phyloP scores from a whole-genome alignment of 2,888 invertebrate genomes.

The Hymenopus coronatus region DNA sequence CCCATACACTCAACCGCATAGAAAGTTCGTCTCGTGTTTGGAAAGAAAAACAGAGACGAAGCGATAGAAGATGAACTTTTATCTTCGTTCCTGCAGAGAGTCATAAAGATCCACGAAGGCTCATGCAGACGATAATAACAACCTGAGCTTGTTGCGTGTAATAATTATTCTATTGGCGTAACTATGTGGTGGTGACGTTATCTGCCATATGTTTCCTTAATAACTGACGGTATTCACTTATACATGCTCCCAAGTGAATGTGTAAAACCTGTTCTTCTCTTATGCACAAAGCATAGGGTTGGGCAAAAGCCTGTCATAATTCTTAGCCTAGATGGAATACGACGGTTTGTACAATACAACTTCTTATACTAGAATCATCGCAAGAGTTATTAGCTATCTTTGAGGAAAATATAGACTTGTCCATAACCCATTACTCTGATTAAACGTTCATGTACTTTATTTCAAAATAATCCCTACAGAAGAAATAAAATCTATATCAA shows the following conservation, averaged over 20 bases:
- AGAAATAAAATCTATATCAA: too few relatives aligned
- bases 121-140: conserved; percentile 3
- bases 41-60: neutral
- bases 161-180: neutral
- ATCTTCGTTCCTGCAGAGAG: neutral
- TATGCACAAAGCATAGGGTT: neutral
- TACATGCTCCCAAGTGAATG: neutral
- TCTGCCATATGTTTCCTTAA: neutral
- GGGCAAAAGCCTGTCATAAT: neutral
- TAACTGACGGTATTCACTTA: neutral
- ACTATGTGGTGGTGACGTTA: neutral
- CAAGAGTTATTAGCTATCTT: too few relatives aligned
- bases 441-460: too few relatives aligned
- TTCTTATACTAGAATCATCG: too few relatives aligned
- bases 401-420: too few relatives aligned
- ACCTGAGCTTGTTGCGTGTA: neutral
- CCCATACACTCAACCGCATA: neutral
- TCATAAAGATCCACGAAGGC: conserved; percentile 14
- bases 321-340: neutral
- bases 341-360: too few relatives aligned
- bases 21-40: neutral
- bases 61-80: neutral
- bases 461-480: too few relatives aligned
- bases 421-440: too few relatives aligned
- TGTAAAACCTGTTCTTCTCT: neutral